Base-by-base conservation (phyloP, 2,113 vertebrate species). In the Nothobranchius kuhntae region DNA sequence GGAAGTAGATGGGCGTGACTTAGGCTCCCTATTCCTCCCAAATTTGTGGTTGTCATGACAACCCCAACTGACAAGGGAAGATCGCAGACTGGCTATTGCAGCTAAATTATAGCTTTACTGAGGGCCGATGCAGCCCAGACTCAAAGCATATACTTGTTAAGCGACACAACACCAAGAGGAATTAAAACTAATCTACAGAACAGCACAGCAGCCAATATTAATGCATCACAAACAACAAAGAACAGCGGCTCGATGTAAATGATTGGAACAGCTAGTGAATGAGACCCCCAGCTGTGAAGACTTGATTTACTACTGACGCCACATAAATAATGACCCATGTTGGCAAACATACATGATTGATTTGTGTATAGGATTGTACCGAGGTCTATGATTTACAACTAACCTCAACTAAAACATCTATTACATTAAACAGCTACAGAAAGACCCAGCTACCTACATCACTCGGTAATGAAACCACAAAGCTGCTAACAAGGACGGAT, bases 191-290 rank as follows among this genome's bases (percentile, higher is more conserved):
- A 21, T 21, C 21, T 21, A 21, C 3, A 13, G 73, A 55, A 53
- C 68, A 75, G 58, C 4, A 82, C 63, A 61, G 6, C 17, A 65
- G 51, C 35, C 72, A 61, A 82, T 85, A 73, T 79, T 70, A 64
- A 54, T 81, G 44, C 3, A 81, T 81, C 72, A 77, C 64, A 55
- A 50, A 63, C 53, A 24, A 10, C 62, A 55, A 65, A 75, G 71
- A 65, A 47, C 30, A 26, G 61, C 30, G 82, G 71, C 64, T 44
- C 8, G 4, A 4, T 54, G 54, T 59, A 74, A 71, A 72, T 80
- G 81, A 84, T 56, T 61, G 51, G 13, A 52, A 6, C 13, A 1
- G 56, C 36, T 53, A 62, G 71, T 68, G 15, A 78, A 75, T 58
- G 58, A 69, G 13, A 59, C 14, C 21, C 10, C 26, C 11, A 1